Base-by-base conservation (phyloP, 1,140 invertebrate genomes). In the Papilio helenus region DNA sequence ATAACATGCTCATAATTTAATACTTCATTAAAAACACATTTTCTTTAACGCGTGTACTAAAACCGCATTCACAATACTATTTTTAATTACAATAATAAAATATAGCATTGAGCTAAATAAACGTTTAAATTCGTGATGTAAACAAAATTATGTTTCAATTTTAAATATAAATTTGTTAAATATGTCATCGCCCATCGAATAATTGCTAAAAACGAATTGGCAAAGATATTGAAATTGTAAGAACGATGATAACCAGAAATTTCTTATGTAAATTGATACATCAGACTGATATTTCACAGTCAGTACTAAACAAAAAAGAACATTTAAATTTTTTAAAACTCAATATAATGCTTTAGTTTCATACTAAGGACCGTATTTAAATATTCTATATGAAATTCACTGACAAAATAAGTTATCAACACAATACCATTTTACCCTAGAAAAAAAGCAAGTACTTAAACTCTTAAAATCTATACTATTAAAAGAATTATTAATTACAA, bases 21-120 rank as follows among this genome's bases (percentile, higher is more conserved):
- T 61, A 79, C 74, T 73, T 79, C 72, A 81, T 81, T 81, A 68
- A 76, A 80, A 80, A 76, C 76, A 76, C 55, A 49, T 58, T 71
- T 76, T 29, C 29, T 68, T 68, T 68, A 34, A 68, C 26, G 61
- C 14, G 26, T 68, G 26, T 29, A 68, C 23, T 16, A 29, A 26
- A 26, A 61, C 20, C 58, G 20, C 58, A 61, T 26, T 26, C 26
- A 61, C 20, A 61, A 61, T 26, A 61, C 20, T 61, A 26, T 61
- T 61, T 61, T 61, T 61, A 61, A 26, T 61, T 23, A 61, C 58
- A 61, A 14, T 61, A 26, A 55, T 55, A 55, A 55, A 55, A 55
- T 55, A 20, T 55, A 55, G 51, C 51, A 55, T 55, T 55, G 51
- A 55, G n/a, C 51, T 55, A 5, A 55, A 20, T 55, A 55, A 55